Base-by-base conservation (phyloP, 2,797 vertebrate species). In the Odontamblyopus rebecca region DNA sequence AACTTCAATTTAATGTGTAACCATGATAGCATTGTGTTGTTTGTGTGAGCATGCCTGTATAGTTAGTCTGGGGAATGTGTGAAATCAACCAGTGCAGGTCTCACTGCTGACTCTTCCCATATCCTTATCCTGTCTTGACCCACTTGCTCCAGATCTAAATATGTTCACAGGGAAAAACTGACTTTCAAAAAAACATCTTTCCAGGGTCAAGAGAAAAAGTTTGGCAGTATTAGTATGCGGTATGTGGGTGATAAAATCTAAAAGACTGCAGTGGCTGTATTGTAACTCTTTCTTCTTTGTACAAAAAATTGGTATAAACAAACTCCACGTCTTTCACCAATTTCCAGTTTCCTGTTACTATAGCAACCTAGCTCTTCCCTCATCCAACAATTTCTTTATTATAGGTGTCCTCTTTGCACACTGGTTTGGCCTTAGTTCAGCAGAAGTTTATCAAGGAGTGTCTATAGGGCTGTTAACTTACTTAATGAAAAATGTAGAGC, bases 301-400 rank as follows among this genome's bases (percentile, higher is more conserved):
- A 67, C 32, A 50, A 62, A 81, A 86, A 80, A 67, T 30, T 74
- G 75, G 16, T 30, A 29, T 66, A 51, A 66, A 66, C 64, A 66
- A 66, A 50, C 85, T 67, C 65, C 75, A 69, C 48, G 73, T 86
- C 73, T 78, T 76, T 82, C 75, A 86, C 76, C 88, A 74, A 72
- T 78, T 79, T 87, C 79, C 78, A 85, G 89, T 91, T 89, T 87
- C 79, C 78, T 85, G 89, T 91, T 90, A 88, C 91, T 76, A 92
- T 91, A 79, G 90, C 76, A 88, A 91, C 88, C 69, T 8, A 15
- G 77, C 77, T 86, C 73, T 69, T 82, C 79, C 74, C 80, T 70
- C 78, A 81, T 70, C 79, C 67, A 77, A 79, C 81, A 73, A 78
- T 83, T 85, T 79, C 72, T 65, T 80, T 77, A 75, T 82, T 50